phyloP scores from a whole-genome alignment of 92 coral and sea anemone genomes.

The Zoanthus sociatus region DNA sequence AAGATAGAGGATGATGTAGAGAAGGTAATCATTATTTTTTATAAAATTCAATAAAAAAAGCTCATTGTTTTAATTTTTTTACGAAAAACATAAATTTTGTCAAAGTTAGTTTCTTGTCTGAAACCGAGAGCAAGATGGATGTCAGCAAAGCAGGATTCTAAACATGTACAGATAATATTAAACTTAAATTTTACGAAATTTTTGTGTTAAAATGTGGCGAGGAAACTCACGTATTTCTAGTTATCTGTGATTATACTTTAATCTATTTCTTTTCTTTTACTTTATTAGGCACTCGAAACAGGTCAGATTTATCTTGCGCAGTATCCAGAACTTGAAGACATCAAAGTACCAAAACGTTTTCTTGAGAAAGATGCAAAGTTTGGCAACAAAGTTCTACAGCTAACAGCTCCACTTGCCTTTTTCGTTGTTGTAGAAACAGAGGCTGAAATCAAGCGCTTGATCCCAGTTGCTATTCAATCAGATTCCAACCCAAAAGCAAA shows the following conservation, averaged over 20 bases:
- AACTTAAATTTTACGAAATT: too few species aligned
- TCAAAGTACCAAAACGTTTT: slow-evolving; percentile 69
- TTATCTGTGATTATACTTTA: not conserved
- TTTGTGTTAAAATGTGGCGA: too few species aligned
- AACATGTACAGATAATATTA: too few species aligned
- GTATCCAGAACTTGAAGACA: slow-evolving; percentile 88
- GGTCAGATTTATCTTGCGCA: slow-evolving; percentile 80
- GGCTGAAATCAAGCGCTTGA: slow-evolving; percentile 78
- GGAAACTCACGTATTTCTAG: too few species aligned
- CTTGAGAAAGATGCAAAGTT: slow-evolving; percentile 72
- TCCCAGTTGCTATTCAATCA: slow-evolving; percentile 91
- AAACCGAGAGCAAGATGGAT: too few species aligned
- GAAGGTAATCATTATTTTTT: slow-evolving; percentile 59
- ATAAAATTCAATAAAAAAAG: too few species aligned
- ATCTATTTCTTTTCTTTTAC: not conserved
- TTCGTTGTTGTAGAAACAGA: slow-evolving; percentile 76
- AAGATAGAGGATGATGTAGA: slow-evolving; percentile 75
- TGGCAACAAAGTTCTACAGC: slow-evolving; percentile 83
- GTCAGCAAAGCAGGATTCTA: too few species aligned
- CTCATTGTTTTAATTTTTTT: too few species aligned
- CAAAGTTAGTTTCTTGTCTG: too few species aligned
- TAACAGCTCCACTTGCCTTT: slow-evolving; percentile 94
- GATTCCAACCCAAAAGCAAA: slow-evolving; percentile 79
- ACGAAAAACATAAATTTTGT: too few species aligned
- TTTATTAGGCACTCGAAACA: slow-evolving; percentile 80